Base-by-base conservation (phyloP, 1,140 invertebrate genomes). In the Pogonognathellus flavescens region DNA sequence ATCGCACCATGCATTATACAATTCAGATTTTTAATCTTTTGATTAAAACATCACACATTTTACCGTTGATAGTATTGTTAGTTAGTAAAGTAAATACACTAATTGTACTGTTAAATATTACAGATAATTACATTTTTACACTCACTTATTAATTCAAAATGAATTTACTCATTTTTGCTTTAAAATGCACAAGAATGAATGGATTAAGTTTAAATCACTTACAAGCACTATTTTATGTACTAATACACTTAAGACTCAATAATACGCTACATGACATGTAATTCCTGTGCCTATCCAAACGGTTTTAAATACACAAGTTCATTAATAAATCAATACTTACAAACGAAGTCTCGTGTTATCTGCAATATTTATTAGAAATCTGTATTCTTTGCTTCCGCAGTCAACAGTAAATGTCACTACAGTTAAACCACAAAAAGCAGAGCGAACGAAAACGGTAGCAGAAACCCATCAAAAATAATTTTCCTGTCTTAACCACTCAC, bases 31-130 rank as follows among this genome's bases (percentile, higher is more conserved):
- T 66, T 41, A 41, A 41, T 41, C 31, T 41, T 6, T 20, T 25
- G 62, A 66, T 66, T 66, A 14, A 66, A 10, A 49, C 70, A 49
- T 76, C n/a, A 76, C 16, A 50, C 16, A 76, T 57, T 57, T 49
- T 76, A 76, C 70, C 70, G 70, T 76, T 76, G 70, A 76, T 49
- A 57, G 11, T 57, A 50, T 50, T 76, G 70, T 76, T 76, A 76
- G 16, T 76, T 76, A 76, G 14, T 76, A 66, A n/a, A n/a, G 16
- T 60, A 60, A 18, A 11, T n/a, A 16, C 18, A 59, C 14, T 59
- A 6, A 59, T 6, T 6, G 16, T 59, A 13, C 31, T 41, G 6
- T 41, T 41, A 41, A 41, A 41, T 41, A 41, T 41, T 41, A 3
- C 31, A 41, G 31, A 6, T 41, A 41, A 41, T 41, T 6, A 41